A percentile compares a stretch with the other conserved stretches of the same genome.
Evolutionary conservation across 2,113 vertebrate genomes (phyloP).

Genomic region (Alces alces): DNA sequence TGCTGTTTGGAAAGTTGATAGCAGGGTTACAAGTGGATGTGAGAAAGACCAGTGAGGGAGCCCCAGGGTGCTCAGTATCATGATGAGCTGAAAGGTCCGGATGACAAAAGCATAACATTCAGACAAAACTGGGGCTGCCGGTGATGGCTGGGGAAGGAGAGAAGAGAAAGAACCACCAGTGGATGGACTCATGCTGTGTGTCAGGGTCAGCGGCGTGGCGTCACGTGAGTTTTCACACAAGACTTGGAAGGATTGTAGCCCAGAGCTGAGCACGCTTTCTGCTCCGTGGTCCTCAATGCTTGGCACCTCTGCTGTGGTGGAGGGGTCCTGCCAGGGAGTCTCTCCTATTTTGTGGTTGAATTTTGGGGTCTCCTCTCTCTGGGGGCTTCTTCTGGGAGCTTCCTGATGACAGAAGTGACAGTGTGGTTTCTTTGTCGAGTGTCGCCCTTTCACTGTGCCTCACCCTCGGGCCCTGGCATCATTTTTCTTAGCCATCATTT

Average conservation of each 20-base stretch:
- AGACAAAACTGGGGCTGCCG: background rate
- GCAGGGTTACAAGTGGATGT: accelerated
- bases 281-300: accelerated
- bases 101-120: no score
- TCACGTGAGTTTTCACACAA: background rate
- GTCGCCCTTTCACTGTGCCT: background rate
- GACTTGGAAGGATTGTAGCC: no score
- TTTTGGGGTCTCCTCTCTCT: background rate
- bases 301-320: accelerated
- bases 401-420: background rate
- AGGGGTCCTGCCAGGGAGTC: accelerated
- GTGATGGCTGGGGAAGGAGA: background rate
- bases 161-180: background rate
- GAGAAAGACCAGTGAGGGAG: background rate
- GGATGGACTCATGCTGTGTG: background rate
- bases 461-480: background rate
- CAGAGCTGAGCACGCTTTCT: no score
- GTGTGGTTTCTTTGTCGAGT: background rate
- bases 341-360: background rate
- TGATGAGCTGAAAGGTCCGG: no score
- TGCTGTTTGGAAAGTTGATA: background rate
- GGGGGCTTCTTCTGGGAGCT: background rate
- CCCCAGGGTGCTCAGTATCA: background rate
- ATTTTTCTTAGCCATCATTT: background rate
- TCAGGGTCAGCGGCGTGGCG: accelerated